Evolutionary conservation across 2,113 vertebrate species (phyloP), one percentile per base, ranked within the genome.

Genomic region (Nannobrachium achirus): DNA sequence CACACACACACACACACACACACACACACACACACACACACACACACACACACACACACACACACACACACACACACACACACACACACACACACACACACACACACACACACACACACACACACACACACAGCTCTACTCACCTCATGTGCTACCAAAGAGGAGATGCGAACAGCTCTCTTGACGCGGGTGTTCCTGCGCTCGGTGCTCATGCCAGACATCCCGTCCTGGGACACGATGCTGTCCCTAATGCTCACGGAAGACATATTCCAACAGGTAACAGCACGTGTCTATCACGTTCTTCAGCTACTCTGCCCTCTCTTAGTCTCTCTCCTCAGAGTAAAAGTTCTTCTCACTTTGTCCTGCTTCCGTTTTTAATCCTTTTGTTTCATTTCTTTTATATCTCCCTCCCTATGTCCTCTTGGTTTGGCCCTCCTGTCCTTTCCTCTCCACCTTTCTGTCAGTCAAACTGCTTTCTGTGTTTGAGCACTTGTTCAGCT

Each of bases 91-190:
- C 25, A 33, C 25, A 33, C 25, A 33, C 25, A 33, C 25, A 33
- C 25, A 33, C 25, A 13, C 45, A 48, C 41, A 44, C 40, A 44
- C 50, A 55, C 39, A 65, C 51, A 55, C 50, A 10, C 7, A 19
- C 20, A 40, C 16, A 13, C 18, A 51, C 33, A 40, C 53, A 57
- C 42, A 10, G 7, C 2, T 16, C 19, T 1, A 86, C 91, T 87
- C 88, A 94, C 94, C 94, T 94, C 93, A 73, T 94, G 93, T 46
- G 93, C 93, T 46, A 94, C 91, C 42, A 94, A 79, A 73, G 93
- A 94, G 84, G 94, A 94, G 81, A 94, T 90, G 65, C 93, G 88
- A 14, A 92, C 92, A 0, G 88, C 92, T 49, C 90, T 86, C 74
- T 82, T 87, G 11, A 93, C 87, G 5, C 90, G 76, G 13, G 81